phyloP scores from a whole-genome alignment of 1,140 invertebrate genomes.

The Tetramorium simillimum region DNA sequence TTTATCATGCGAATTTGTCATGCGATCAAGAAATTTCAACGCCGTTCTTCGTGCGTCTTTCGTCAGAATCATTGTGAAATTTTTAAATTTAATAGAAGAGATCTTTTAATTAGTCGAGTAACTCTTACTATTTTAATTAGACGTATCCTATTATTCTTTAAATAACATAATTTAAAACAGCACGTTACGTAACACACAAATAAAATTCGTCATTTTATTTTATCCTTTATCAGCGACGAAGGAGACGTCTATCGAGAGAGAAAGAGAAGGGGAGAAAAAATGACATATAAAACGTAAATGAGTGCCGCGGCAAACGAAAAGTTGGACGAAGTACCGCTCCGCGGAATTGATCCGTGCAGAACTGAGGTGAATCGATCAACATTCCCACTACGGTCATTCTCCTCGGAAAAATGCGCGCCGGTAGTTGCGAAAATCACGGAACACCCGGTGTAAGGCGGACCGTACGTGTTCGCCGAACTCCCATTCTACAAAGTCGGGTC shows the following conservation, averaged over 20 bases:
- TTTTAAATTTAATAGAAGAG: background rate
- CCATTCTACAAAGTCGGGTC: constrained; percentile 50
- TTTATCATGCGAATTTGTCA: background rate
- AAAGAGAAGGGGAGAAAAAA: background rate
- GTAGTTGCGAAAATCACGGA: constrained; percentile 32
- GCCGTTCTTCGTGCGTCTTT: background rate
- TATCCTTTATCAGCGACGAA: background rate
- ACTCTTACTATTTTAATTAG: background rate
- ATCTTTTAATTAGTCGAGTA: constrained; percentile 7
- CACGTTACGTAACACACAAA: background rate
- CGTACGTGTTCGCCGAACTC: constrained; percentile 29
- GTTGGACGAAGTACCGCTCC: constrained; percentile 8
- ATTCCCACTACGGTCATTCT: constrained; percentile 10
- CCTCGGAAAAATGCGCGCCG: constrained; percentile 1
- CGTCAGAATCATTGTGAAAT: background rate
- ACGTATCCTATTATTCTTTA: background rate
- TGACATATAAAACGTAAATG: background rate
- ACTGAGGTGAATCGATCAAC: constrained; percentile 28
- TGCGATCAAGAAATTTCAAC: background rate
- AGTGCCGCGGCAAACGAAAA: background rate
- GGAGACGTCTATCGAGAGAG: background rate
- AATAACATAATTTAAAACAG: background rate
- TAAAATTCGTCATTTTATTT: background rate
- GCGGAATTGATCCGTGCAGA: constrained; percentile 1
- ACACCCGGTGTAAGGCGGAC: constrained; percentile 22